These are phyloP conservation scores for Collichthys lucidus DNA, from an alignment of 2,113 vertebrate genomes.

Conservation along the genomic window DNA sequence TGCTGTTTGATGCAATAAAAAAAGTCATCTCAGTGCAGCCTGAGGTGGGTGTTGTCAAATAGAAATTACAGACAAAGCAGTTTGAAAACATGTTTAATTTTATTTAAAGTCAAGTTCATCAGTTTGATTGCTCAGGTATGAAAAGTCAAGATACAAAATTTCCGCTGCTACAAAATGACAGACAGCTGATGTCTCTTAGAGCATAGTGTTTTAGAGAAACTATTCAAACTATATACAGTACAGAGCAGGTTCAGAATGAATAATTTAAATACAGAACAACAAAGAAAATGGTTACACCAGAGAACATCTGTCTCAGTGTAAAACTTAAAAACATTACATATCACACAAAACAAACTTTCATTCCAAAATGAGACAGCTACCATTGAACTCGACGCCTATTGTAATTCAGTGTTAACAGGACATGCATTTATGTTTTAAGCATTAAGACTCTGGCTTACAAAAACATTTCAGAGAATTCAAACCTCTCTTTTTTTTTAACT, in stretches of 20 bases:
- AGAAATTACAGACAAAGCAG: neutral
- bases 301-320: neutral
- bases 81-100: constrained; percentile 20
- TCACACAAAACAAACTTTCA: neutral
- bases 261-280: constrained; percentile 52
- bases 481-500: neutral
- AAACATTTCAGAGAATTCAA: neutral
- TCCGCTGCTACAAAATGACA: constrained; percentile 30
- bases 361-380: neutral
- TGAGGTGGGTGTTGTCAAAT: neutral
- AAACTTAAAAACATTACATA: constrained; percentile 37
- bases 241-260: constrained; percentile 26
- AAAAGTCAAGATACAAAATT: constrained; percentile 54
- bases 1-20: constrained; percentile 83
- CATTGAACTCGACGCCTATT: neutral
- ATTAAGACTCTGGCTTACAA: neutral
- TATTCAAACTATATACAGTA: neutral
- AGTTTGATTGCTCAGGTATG: constrained; percentile 31
- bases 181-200: neutral
- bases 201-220: neutral
- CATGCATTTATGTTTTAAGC: neutral
- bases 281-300: constrained; percentile 2
- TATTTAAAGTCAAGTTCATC: constrained; percentile 48
- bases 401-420: neutral
- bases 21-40: constrained; percentile 44